Evolutionary conservation across 2,113 vertebrate genomes (phyloP).

Genomic region (Sinocyclocheilus anophthalmus): DNA sequence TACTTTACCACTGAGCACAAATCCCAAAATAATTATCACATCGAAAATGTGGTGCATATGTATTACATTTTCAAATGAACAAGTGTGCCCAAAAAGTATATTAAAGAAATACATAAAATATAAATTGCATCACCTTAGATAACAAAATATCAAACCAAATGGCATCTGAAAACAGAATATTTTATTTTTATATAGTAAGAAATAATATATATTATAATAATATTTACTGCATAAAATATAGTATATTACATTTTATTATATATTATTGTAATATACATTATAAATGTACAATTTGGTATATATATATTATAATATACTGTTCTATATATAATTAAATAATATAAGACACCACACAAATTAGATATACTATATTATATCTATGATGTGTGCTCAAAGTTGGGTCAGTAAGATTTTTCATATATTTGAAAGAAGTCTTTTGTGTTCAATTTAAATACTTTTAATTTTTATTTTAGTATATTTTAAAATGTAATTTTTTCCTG

Average conservation of each 20-base stretch:
- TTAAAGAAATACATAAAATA: background rate
- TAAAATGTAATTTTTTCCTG: no score
- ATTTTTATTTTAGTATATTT: no score
- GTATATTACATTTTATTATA: no score
- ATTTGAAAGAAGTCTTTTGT: background rate
- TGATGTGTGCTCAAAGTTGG: no score
- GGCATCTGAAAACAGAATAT: background rate
- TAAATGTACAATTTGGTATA: no score
- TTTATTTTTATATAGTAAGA: background rate
- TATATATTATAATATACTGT: no score
- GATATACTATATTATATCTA: no score
- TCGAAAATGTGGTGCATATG: background rate
- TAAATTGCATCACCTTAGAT: background rate
- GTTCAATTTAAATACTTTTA: background rate
- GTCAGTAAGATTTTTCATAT: background rate
- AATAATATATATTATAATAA: background rate
- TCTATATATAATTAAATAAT: no score
- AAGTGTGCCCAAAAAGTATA: background rate
- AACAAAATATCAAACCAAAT: background rate
- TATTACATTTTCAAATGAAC: background rate
- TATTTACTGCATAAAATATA: no score
- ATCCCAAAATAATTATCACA: constrained; percentile 54
- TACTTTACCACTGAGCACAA: constrained; percentile 16
- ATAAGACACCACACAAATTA: no score
- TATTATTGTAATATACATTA: no score